Base-by-base conservation (phyloP, 2,888 invertebrate species). In the Platycheirus rosarum region DNA sequence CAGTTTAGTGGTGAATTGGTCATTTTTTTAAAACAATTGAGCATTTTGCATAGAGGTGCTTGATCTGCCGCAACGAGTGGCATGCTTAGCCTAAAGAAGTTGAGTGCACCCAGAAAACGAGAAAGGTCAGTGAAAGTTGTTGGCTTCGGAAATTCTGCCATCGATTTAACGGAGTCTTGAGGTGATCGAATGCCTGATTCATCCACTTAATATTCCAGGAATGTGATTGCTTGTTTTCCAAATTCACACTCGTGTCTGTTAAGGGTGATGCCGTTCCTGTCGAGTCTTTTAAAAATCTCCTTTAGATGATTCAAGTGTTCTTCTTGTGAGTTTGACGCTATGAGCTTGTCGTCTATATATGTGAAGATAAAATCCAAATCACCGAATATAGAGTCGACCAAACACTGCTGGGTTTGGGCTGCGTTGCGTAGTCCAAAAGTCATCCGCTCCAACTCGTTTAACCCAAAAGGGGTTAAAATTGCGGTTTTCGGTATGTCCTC, bases 181-280 rank as follows among this genome's bases (percentile, higher is more conserved):
- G n/a, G n/a, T n/a, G n/a, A n/a, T n/a, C n/a, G n/a, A n/a, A n/a
- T n/a, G n/a, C n/a, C n/a, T 26, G 46, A 16, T 18, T 16, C 7
- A 18, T 37, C n/a, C 29, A 29, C 18, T 65, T 18, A 11, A 44
- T 44, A 46, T 4, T 35, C 55, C 11, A 69, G 29, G 44, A 32
- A 65, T 18, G 65, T 48, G 3, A 65, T 23, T n/a, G 18, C 66
- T 20, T 35, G 37, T 18, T 68, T 32, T 5, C 26, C 51, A 42
- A 68, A 68, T 48, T 35, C 29, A 20, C 66, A 53, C 40, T 53
- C 53, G n/a, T 16, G 29, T 14, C n/a, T 20, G 42, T 68, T 51
- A 3, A 68, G 18, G n/a, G 40, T 35, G 9, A 44, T 18, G 48
- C 48, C 48, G 18, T 51, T n/a, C n/a, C n/a, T n/a, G n/a, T n/a